Evolutionary conservation across 2,797 vertebrate genomes (phyloP), one percentile per base, ranked within the genome.

Genomic region (Rachycentron canadum): DNA sequence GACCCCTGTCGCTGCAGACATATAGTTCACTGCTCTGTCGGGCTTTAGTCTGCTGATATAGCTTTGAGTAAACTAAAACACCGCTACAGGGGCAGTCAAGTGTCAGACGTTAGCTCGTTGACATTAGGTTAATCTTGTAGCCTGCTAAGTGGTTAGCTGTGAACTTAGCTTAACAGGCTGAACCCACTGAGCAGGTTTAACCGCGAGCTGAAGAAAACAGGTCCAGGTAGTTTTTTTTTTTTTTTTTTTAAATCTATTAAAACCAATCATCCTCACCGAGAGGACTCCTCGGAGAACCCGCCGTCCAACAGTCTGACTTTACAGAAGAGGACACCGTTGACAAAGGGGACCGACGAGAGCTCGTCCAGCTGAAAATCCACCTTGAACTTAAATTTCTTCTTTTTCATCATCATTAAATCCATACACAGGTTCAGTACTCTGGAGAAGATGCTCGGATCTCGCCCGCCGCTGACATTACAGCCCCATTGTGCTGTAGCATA

Each of bases 351-450:
- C 21, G 97, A 98, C 36, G 97, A 99, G 53, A 99, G 96, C 89
- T 99, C 97, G 69, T 98, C 97, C 92, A 99, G 95, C 86, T 98
- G 96, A 69, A 99, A 97, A 88, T 99, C 97, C 92, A 99, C 98
- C 92, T 95, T 96, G 84, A 99, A 99, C 92, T 98, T 99, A 66
- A 99, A 99, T 93, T 98, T 98, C 96, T 99, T 99, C 84, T 98
- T 99, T 70, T 96, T 99, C 97, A 97, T 97, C 97, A 98, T 97
- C 94, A 92, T 95, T 95, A 97, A 93, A 86, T 96, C 95, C 96
- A 96, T 95, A 75, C 84, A 93, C 73, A 38, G 84, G 2, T 25
- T 84, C 83, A 52, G 69, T 21, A 30, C 12, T 50, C 6, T 3
- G 0, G 63, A 65, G 38, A 53, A 45, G 80, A 82, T 64, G 83